Evolutionary conservation across 1,140 invertebrate species (phyloP).

Genomic region (Micrasema longulum): DNA sequence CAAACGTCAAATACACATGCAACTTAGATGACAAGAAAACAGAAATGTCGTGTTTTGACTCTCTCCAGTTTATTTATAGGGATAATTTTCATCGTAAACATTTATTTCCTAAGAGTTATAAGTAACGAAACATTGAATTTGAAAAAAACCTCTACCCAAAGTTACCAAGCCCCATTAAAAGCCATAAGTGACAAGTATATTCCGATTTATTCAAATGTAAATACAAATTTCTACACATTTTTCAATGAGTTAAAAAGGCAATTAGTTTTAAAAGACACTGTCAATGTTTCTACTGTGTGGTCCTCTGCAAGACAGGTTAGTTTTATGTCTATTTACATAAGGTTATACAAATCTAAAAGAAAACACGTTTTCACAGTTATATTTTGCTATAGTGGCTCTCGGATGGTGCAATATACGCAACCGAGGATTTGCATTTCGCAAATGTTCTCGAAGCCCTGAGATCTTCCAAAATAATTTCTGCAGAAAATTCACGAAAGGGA

Average conservation of each 20-base stretch:
- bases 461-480: conserved; percentile 76
- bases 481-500: conserved; percentile 82
- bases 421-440: conserved; percentile 74
- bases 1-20: conserved; percentile 44
- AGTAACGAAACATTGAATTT: conserved; percentile 57
- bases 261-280: conserved; percentile 56
- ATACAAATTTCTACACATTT: conserved; percentile 61
- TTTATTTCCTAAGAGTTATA: conserved; percentile 63
- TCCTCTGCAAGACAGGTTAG: conserved; percentile 62
- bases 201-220: conserved; percentile 60
- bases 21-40: conserved; percentile 43
- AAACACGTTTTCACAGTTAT: no score
- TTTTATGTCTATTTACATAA: no score
- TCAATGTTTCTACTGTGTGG: conserved; percentile 60
- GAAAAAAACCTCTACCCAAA: conserved; percentile 55
- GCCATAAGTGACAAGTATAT: conserved; percentile 56
- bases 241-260: conserved; percentile 61
- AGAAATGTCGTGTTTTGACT: conserved; percentile 45
- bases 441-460: conserved; percentile 78
- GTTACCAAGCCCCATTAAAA: conserved; percentile 57
- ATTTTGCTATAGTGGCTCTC: conserved; percentile 74
- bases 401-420: conserved; percentile 75
- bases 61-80: conserved; percentile 55
- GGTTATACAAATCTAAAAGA: background rate
- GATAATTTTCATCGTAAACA: conserved; percentile 58